Conservation (phyloP, 2,113 vertebrate species). For the Notechis scutatus region DNA sequence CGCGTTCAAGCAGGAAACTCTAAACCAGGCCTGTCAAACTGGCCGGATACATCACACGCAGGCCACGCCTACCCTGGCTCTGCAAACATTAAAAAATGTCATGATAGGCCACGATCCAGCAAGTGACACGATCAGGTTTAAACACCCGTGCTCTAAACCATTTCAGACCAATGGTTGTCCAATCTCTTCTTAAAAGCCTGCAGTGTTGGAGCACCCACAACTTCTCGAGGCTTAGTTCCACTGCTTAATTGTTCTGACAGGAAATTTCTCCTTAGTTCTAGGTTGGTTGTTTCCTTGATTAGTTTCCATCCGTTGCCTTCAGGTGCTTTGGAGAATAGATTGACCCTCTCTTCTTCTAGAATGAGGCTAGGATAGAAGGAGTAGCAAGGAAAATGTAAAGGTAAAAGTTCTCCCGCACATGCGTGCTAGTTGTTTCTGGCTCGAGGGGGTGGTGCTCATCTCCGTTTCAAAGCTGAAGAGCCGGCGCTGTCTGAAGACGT, state of each 20-base stretch:
- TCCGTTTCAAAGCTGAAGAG: no score
- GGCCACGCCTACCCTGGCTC: no score
- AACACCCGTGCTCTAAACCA: not conserved
- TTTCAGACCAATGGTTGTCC: not conserved
- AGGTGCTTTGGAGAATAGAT: not conserved
- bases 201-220: not conserved
- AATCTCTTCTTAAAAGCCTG: not conserved
- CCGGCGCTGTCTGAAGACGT: no score
- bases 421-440: no score
- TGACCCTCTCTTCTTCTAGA: not conserved
- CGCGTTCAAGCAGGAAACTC: not conserved
- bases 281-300: not conserved
- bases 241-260: not conserved
- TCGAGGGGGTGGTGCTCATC: no score
- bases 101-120: accelerated
- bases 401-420: no score
- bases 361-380: not conserved
- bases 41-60: no score
- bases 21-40: not conserved
- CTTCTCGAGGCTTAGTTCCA: not conserved
- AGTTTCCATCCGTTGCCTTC: not conserved
- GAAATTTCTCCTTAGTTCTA: not conserved
- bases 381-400: not conserved
- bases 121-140: no score
- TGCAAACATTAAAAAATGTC: no score